A percentile compares a stretch with the other conserved stretches of the same genome.
Conservation (phyloP, 1,140 invertebrate species). For the Bombus sylvicola region DNA sequence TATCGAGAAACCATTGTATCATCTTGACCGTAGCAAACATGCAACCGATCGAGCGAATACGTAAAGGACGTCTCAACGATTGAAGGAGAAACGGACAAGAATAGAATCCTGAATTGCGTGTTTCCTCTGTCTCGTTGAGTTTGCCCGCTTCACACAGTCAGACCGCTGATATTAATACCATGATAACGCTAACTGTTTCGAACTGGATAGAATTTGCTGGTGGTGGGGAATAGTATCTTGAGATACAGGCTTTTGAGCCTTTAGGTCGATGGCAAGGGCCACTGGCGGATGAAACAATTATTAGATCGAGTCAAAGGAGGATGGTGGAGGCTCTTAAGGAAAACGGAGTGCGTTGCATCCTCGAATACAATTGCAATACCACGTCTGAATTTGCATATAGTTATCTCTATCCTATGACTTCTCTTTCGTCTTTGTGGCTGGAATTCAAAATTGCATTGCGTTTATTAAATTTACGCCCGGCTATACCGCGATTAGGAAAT, state of each 20-base stretch:
- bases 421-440: neutral
- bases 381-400: slow-evolving; percentile 41
- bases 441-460: slow-evolving; percentile 3
- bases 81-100: neutral
- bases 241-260: slow-evolving; percentile 19
- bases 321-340: slow-evolving; percentile 26
- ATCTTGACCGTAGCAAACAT: neutral
- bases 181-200: slow-evolving; percentile 68
- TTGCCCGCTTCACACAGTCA: neutral
- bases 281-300: slow-evolving; percentile 56
- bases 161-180: slow-evolving; percentile 66
- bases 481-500: slow-evolving; percentile 33
- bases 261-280: slow-evolving; percentile 40
- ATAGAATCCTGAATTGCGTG: neutral
- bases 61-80: neutral
- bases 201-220: slow-evolving; percentile 47
- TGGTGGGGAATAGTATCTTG: neutral
- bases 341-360: slow-evolving; percentile 5
- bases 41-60: neutral
- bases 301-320: slow-evolving; percentile 13
- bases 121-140: slow-evolving; percentile 8
- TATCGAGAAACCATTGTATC: neutral
- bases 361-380: slow-evolving; percentile 13
- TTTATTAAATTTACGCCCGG: slow-evolving; percentile 42
- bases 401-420: neutral